Evolutionary conservation across 2,888 invertebrate genomes (phyloP).

Genomic region (Hedya salicella): DNA sequence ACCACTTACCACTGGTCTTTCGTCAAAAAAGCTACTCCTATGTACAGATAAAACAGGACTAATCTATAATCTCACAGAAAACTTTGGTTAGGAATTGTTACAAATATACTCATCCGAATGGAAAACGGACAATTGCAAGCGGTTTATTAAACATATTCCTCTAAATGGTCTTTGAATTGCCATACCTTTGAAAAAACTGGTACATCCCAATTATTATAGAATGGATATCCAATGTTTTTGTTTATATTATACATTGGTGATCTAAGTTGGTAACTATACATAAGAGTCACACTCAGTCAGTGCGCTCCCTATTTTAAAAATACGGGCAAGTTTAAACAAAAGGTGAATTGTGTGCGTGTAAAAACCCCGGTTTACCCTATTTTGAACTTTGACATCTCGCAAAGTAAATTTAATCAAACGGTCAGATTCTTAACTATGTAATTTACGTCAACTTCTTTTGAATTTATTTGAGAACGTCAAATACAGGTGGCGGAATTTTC

Average conservation of each 20-base stretch:
- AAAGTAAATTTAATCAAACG: constrained; percentile 59
- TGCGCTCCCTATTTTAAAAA: neutral
- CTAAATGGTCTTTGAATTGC: too few relatives aligned
- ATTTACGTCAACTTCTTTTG: constrained; percentile 50
- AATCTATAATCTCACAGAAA: too few relatives aligned
- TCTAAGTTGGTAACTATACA: neutral
- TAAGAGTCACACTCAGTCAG: neutral
- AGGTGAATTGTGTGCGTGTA: constrained; percentile 16
- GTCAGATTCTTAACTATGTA: constrained; percentile 53
- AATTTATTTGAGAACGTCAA: constrained; percentile 68
- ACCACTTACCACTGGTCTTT: neutral
- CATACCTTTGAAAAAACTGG: too few relatives aligned
- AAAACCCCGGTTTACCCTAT: constrained; percentile 51
- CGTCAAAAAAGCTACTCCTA: too few relatives aligned
- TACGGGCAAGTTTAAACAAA: constrained; percentile 19
- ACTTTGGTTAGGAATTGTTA: too few relatives aligned
- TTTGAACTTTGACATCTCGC: constrained; percentile 64
- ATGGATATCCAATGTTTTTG: too few relatives aligned
- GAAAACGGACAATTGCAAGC: too few relatives aligned
- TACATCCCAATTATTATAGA: too few relatives aligned
- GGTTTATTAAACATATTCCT: too few relatives aligned
- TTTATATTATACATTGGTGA: too few relatives aligned
- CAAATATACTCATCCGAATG: too few relatives aligned
- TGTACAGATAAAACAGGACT: too few relatives aligned
- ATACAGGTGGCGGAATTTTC: constrained; percentile 62